Base-by-base conservation (phyloP, 2,113 vertebrate genomes). In the Fulmarus glacialis region DNA sequence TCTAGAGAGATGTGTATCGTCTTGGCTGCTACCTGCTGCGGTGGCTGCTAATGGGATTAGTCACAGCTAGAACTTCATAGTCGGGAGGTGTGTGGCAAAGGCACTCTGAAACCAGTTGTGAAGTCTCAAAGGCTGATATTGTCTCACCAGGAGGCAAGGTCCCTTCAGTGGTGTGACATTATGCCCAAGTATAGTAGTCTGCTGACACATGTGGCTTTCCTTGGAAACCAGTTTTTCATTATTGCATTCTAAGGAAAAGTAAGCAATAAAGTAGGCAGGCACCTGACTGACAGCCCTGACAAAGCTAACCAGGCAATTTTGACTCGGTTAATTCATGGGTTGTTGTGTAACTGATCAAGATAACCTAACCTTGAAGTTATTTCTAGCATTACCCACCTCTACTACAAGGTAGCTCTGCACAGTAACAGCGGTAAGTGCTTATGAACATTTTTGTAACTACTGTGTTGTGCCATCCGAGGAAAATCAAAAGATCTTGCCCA, bases 301-400 rank as follows among this genome's bases (percentile, higher is more conserved):
- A 63, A 68, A 90, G 22, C 36, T 55, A 32, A 74, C 26, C 12
- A 36, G 45, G 48, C 16, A 29, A 40, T 55, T 82, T 75, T 3
- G 1, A 23, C 12, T 56, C 3, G 0, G 12, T 50, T 82, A 42
- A 11, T 23, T 52, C 4, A 4, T 18, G 45, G 19, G 4, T 13
- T 38, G 52, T 12, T 21, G 3, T 21, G 3, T 22, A 36, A 75
- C 15, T 64, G 24, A 9, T 43, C 4, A 40, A 63, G 56, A 24
- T 29, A 73, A 55, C 10, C 27, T 63, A 45, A 67, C 8, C 16
- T 62, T 67, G 20, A 56, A 21, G 26, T 53, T 45, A 72, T 71
- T 84, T 74, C 34, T 67, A 52, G 45, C 1, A 0, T 58, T 78
- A 38, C 27, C 45, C 8, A 30, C 20, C 26, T 62, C 16, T 67